Percentiles rank a stretch among this genome's conserved stretches.
phyloP scores from a whole-genome alignment of 2,797 vertebrate genomes.

The Melanotaenia boesemani region DNA sequence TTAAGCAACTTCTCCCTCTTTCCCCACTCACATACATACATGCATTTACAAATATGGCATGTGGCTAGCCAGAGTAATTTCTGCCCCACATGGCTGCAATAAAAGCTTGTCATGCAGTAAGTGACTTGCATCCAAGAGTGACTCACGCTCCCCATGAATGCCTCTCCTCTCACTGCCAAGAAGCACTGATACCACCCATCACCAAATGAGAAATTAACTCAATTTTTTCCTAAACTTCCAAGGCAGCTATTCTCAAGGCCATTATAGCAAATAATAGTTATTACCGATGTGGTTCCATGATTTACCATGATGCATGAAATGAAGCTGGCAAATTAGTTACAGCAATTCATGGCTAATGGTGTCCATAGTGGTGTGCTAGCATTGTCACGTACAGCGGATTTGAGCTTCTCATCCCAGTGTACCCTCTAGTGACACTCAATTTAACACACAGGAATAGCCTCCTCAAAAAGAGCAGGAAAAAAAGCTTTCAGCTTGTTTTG shows the following conservation, averaged over 20 bases:
- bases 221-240: constrained; percentile 59
- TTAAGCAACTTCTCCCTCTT: constrained; percentile 8
- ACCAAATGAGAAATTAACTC: constrained; percentile 67
- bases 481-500: background rate
- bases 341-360: constrained; percentile 69
- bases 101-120: constrained; percentile 51
- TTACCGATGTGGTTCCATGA: constrained; percentile 69
- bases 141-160: constrained; percentile 50
- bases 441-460: constrained; percentile 4
- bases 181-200: constrained; percentile 41
- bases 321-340: constrained; percentile 73
- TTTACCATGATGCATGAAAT: constrained; percentile 81
- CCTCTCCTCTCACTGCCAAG: constrained; percentile 49
- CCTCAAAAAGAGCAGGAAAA: background rate
- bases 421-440: constrained; percentile 9
- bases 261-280: constrained; percentile 66
- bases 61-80: constrained; percentile 37
- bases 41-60: constrained; percentile 9
- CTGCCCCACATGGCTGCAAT: constrained; percentile 40
- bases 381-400: constrained; percentile 23
- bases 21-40: background rate
- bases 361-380: constrained; percentile 44
- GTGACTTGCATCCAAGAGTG: constrained; percentile 62
- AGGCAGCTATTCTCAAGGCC: constrained; percentile 66
- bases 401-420: constrained; percentile 22